phyloP scores from a whole-genome alignment of 2,888 invertebrate genomes.

The Limnephilus rhombicus region DNA sequence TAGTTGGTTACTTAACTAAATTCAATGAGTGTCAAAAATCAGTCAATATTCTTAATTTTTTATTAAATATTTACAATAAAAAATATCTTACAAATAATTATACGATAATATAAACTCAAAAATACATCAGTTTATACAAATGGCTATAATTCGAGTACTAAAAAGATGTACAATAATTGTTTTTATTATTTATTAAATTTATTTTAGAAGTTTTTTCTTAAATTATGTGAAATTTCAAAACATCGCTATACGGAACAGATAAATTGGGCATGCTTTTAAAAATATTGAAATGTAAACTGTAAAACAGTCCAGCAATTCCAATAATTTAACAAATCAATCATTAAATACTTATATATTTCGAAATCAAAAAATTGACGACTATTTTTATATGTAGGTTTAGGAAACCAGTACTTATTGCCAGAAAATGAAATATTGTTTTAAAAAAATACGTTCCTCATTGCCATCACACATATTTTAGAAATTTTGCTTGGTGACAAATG shows the following conservation, averaged over 20 bases:
- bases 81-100: constrained; percentile 44
- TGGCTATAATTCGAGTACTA: not conserved
- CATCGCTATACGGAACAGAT: not conserved
- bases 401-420: too few species aligned
- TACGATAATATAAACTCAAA: constrained; percentile 24
- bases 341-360: too few species aligned
- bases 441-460: not conserved
- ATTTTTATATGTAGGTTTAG: not conserved
- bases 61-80: constrained; percentile 49
- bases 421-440: not conserved
- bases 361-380: not conserved
- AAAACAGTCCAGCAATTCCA: not conserved
- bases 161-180: not conserved
- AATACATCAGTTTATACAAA: constrained; percentile 30
- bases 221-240: not conserved
- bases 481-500: not conserved
- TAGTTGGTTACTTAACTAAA: not conserved
- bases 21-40: not conserved
- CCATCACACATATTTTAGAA: not conserved
- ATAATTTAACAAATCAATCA: too few species aligned
- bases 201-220: not conserved
- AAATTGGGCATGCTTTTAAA: not conserved
- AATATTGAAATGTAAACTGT: not conserved
- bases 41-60: constrained; percentile 11
- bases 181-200: not conserved